These are phyloP conservation scores for Drosophila kuntzei DNA, from an alignment of 2,888 invertebrate species.

Conservation along the genomic window DNA sequence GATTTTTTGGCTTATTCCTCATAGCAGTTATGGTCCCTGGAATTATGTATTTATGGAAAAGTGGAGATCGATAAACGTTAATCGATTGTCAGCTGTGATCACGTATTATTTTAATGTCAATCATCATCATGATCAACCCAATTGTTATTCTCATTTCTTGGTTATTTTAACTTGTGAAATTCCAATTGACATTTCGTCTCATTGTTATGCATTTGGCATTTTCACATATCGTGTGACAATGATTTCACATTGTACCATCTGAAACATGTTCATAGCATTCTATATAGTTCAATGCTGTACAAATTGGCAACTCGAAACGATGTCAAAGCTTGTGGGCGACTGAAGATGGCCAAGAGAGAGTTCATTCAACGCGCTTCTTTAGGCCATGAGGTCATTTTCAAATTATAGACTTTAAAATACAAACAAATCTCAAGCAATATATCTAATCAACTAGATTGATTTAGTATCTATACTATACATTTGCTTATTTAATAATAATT, in stretches of 20 bases:
- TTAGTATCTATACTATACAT: neutral
- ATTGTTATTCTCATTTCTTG: constrained; percentile 43
- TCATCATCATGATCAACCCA: constrained; percentile 21
- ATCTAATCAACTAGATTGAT: neutral
- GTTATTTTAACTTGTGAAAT: constrained; percentile 64
- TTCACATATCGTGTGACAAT: constrained; percentile 64
- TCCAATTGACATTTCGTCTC: constrained; percentile 44
- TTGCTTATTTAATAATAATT: too few relatives aligned
- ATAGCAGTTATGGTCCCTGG: too few relatives aligned
- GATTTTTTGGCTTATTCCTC: too few relatives aligned
- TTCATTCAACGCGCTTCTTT: constrained; percentile 32
- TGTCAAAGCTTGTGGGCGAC: constrained; percentile 54
- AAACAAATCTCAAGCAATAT: neutral
- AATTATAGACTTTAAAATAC: neutral
- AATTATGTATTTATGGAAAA: constrained; percentile 30
- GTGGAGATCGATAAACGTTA: constrained; percentile 6
- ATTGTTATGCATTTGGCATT: constrained; percentile 67
- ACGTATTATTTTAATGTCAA: constrained; percentile 17
- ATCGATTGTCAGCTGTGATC: constrained; percentile 31
- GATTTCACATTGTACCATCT: constrained; percentile 47
- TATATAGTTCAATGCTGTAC: constrained; percentile 72
- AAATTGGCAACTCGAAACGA: constrained; percentile 54
- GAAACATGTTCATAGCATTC: constrained; percentile 45
- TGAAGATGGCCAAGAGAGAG: constrained; percentile 54
- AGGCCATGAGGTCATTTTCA: constrained; percentile 31